phyloP scores from a whole-genome alignment of 2,113 vertebrate species.

The Taurulus bubalis region DNA sequence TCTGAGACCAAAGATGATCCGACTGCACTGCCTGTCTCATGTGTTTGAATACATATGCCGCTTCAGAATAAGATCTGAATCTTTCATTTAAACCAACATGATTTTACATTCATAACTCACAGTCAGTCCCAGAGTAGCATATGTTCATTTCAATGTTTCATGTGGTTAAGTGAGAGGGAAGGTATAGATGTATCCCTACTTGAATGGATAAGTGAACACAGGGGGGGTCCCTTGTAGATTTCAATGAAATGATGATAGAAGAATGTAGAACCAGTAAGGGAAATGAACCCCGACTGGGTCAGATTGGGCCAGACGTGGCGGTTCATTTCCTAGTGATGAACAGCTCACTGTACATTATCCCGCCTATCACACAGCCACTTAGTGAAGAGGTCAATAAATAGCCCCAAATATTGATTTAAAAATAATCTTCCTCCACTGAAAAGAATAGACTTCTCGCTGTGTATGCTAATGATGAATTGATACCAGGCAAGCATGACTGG shows the following conservation, averaged over 20 bases:
- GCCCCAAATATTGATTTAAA: neutral
- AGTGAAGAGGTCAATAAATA: neutral
- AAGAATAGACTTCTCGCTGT: neutral
- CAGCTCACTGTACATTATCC: neutral
- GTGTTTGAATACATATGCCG: neutral
- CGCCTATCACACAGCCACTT: neutral
- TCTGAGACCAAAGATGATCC: neutral
- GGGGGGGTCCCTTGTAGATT: neutral
- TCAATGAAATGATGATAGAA: neutral
- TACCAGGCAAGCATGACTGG: neutral
- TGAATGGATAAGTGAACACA: neutral
- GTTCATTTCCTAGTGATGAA: neutral
- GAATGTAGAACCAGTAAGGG: too few relatives aligned
- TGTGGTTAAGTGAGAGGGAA: neutral
- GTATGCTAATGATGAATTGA: neutral
- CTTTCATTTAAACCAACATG: neutral
- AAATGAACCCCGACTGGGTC: too few relatives aligned
- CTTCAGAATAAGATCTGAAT: neutral
- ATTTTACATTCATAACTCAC: neutral
- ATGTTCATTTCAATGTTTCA: neutral
- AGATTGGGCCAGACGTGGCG: neutral
- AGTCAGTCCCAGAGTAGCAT: neutral
- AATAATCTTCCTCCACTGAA: neutral
- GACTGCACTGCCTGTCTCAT: neutral
- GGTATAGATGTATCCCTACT: neutral